Evolutionary conservation across 2,797 vertebrate species (phyloP).

Genomic region (Macrochelys suwanniensis): DNA sequence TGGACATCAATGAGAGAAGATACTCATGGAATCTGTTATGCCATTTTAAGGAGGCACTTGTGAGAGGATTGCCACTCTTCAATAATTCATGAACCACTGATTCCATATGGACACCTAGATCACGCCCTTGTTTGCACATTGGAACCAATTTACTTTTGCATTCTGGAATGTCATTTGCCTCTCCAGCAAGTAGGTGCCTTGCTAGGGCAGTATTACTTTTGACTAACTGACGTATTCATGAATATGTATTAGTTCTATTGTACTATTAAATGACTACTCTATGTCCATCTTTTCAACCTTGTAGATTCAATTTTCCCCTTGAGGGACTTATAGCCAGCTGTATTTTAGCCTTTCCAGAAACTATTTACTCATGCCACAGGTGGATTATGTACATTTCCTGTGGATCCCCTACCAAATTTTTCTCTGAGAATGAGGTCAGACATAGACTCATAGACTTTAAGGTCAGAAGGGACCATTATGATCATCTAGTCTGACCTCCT

Average conservation of each 20-base stretch:
- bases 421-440: slow-evolving; percentile 13
- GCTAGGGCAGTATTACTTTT: accelerated
- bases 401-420: not conserved
- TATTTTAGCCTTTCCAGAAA: not conserved
- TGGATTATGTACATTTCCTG: not conserved
- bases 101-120: not conserved
- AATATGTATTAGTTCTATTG: not conserved
- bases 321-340: not conserved
- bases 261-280: not conserved
- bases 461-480: too few relatives aligned
- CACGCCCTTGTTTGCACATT: not conserved
- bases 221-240: not conserved
- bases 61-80: not conserved
- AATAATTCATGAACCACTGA: not conserved
- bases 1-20: not conserved
- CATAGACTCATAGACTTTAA: too few relatives aligned
- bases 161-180: not conserved
- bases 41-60: slow-evolving; percentile 12
- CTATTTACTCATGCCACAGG: slow-evolving; percentile 14
- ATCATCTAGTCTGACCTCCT: too few relatives aligned
- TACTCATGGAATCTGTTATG: not conserved
- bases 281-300: not conserved
- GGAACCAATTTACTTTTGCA: not conserved
- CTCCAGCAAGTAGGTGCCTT: not conserved
- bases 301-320: not conserved